phyloP scores from a whole-genome alignment of 2,888 invertebrate genomes.

The Piscicola geometra region DNA sequence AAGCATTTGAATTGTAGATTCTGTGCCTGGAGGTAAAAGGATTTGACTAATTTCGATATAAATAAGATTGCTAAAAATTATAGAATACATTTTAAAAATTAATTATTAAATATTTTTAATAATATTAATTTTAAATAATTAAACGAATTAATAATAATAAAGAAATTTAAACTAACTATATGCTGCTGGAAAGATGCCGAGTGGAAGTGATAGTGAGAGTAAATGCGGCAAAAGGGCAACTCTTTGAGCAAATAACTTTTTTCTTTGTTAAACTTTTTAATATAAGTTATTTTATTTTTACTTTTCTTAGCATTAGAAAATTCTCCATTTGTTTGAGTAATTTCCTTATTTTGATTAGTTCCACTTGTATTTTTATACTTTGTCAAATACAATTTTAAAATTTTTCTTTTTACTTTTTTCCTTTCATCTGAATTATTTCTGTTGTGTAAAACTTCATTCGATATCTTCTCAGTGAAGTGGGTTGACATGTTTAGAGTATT shows the following conservation, averaged over 20 bases:
- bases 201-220: slow-evolving; percentile 7
- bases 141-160: no score
- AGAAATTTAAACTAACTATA: background rate
- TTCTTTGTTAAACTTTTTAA: background rate
- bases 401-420: no score
- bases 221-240: background rate
- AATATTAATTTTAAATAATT: no score
- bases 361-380: no score
- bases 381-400: no score
- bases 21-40: background rate
- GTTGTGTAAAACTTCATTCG: background rate
- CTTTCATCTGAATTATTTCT: background rate
- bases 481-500: no score
- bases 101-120: no score
- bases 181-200: background rate
- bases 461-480: no score
- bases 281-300: background rate
- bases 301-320: background rate
- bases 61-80: no score
- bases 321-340: background rate
- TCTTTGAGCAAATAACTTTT: background rate
- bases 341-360: no score
- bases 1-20: background rate
- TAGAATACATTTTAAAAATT: no score
- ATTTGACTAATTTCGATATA: no score